These are phyloP conservation scores for Tragelaphus strepsiceros DNA, from an alignment of 2,113 vertebrate species.

Conservation along the genomic window DNA sequence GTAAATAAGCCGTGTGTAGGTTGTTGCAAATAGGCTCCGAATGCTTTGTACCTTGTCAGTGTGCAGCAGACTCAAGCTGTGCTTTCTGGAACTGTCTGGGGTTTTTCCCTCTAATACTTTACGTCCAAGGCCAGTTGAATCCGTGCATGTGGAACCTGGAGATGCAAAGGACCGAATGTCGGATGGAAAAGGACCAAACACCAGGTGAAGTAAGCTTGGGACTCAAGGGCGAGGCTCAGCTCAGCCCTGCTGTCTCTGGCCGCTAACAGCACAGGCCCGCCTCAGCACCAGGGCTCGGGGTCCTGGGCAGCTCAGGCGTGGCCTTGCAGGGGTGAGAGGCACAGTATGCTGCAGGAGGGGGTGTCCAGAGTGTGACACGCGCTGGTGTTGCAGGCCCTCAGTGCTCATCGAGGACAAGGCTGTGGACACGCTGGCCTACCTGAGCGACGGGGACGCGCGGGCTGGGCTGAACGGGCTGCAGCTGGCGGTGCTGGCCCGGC, in stretches of 20 bases:
- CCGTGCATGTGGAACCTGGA: neutral
- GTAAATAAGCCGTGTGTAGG: neutral
- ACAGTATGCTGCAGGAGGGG: no score
- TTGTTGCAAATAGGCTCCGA: neutral
- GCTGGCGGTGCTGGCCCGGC: conserved; percentile 90
- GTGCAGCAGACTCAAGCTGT: neutral
- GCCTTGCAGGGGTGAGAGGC: neutral
- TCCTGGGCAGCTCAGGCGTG: neutral
- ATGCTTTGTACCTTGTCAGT: neutral
- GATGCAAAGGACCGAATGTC: neutral
- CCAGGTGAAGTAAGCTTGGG: accelerated
- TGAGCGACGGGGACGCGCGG: conserved; percentile 95
- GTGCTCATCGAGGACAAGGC: conserved; percentile 92
- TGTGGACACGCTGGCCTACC: conserved; percentile 89
- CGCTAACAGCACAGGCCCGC: neutral
- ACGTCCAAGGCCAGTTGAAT: accelerated
- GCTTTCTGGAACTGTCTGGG: neutral
- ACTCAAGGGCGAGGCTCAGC: neutral
- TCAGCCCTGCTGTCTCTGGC: neutral
- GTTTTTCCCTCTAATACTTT: neutral
- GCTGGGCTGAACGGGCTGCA: conserved; percentile 92
- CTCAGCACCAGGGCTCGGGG: neutral
- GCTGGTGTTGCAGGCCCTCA: conserved; percentile 77
- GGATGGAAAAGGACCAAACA: neutral
- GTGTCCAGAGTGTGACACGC: neutral